These are phyloP conservation scores for Odocoileus virginianus DNA, from an alignment of 2,113 vertebrate species.

Conservation along the genomic window DNA sequence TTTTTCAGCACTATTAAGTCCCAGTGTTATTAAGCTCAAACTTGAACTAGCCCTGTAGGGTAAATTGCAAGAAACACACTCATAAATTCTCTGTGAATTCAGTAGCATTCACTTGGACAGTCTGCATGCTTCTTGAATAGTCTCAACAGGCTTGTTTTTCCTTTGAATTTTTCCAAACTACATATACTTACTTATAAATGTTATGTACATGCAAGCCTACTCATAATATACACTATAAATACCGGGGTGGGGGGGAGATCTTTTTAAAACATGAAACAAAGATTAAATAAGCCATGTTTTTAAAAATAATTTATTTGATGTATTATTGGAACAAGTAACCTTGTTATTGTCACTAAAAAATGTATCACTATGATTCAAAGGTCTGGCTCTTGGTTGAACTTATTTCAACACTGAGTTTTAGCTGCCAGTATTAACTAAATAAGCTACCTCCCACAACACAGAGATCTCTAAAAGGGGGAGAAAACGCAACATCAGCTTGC, in stretches of 20 bases:
- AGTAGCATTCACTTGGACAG: slow-evolving; percentile 21
- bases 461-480: neutral
- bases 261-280: neutral
- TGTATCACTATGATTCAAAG: neutral
- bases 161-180: neutral
- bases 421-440: neutral
- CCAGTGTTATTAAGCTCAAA: slow-evolving; percentile 66
- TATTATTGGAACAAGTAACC: neutral
- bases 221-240: neutral
- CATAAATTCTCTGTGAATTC: slow-evolving; percentile 62
- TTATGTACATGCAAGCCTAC: neutral
- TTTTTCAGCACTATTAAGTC: slow-evolving; percentile 68
- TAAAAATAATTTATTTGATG: neutral
- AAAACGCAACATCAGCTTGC: neutral
- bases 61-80: slow-evolving; percentile 51
- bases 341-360: slow-evolving; percentile 26
- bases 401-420: neutral
- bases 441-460: neutral
- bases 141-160: slow-evolving; percentile 3
- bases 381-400: neutral
- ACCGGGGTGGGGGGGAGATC: neutral
- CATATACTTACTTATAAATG: neutral
- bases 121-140: slow-evolving; percentile 21
- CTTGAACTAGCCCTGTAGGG: slow-evolving; percentile 65
- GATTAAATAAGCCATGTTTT: neutral